Conservation (phyloP, 2,113 vertebrate genomes). For the Tragelaphus scriptus region DNA sequence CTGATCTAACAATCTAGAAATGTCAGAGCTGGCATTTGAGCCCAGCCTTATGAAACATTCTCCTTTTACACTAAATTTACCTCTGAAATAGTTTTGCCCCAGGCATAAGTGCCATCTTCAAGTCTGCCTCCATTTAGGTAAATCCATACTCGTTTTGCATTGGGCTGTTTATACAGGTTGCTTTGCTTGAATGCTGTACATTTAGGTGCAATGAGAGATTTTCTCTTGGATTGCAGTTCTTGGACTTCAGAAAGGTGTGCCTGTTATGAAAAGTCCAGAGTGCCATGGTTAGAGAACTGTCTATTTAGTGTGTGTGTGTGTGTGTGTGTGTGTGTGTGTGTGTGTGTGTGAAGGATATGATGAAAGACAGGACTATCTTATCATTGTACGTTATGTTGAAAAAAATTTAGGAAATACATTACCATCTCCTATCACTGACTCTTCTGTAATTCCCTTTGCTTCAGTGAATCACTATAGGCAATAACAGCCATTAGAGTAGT, state of each 20-base stretch:
- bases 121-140: conserved; percentile 63
- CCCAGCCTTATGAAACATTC: neutral
- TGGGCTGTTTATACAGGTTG: conserved; percentile 57
- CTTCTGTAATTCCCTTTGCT: neutral
- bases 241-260: conserved; percentile 62
- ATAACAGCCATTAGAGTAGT: neutral
- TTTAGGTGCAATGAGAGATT: conserved; percentile 10
- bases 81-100: conserved; percentile 67
- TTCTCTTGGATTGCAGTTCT: conserved; percentile 35
- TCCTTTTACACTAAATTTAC: conserved; percentile 32
- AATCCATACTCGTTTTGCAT: conserved; percentile 59
- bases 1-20: neutral
- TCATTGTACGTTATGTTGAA: neutral
- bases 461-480: neutral
- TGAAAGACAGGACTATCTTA: neutral
- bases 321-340: neutral
- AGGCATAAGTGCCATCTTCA: conserved; percentile 47
- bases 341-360: neutral
- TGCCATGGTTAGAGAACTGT: neutral
- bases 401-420: neutral
- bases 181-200: neutral
- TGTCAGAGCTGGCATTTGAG: neutral
- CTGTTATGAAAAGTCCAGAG: conserved; percentile 33
- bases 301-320: neutral
- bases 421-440: neutral